phyloP scores from a whole-genome alignment of 2,797 vertebrate genomes.

The Antrozous pallidus region DNA sequence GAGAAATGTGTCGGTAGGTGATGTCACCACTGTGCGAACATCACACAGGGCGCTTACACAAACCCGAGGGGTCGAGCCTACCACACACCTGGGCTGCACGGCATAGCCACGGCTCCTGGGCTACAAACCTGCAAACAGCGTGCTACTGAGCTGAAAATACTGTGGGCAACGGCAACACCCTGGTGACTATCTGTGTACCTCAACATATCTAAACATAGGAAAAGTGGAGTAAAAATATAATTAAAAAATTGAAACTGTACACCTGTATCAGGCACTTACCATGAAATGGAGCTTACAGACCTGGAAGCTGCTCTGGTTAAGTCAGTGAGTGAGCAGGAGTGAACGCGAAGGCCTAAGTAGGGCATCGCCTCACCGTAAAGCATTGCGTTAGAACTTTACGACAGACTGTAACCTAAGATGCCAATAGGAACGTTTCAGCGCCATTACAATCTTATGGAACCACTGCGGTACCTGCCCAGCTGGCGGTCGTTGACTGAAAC shows the following conservation, averaged over 20 bases:
- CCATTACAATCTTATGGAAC: not conserved
- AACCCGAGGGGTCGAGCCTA: accelerated
- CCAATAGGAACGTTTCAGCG: not conserved
- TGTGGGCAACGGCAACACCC: not conserved
- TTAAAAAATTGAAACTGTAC: not conserved
- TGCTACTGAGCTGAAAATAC: not conserved
- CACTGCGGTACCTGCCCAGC: not conserved
- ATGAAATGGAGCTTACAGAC: not conserved
- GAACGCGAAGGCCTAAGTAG: not conserved
- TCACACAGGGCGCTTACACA: too few relatives aligned
- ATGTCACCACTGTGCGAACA: not conserved
- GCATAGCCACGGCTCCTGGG: too few relatives aligned
- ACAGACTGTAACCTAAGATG: not conserved
- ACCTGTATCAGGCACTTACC: not conserved
- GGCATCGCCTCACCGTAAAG: not conserved
- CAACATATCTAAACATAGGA: not conserved
- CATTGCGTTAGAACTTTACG: not conserved
- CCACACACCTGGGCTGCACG: too few relatives aligned
- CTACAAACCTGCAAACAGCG: not conserved
- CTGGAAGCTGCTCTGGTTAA: not conserved
- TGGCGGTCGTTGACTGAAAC: not conserved
- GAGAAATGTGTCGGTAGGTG: not conserved
- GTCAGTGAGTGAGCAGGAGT: too few relatives aligned
- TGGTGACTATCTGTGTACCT: not conserved
- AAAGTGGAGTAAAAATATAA: not conserved